Conservation (phyloP, 2,888 invertebrate genomes). For the Zhuqinia jingwanae region DNA sequence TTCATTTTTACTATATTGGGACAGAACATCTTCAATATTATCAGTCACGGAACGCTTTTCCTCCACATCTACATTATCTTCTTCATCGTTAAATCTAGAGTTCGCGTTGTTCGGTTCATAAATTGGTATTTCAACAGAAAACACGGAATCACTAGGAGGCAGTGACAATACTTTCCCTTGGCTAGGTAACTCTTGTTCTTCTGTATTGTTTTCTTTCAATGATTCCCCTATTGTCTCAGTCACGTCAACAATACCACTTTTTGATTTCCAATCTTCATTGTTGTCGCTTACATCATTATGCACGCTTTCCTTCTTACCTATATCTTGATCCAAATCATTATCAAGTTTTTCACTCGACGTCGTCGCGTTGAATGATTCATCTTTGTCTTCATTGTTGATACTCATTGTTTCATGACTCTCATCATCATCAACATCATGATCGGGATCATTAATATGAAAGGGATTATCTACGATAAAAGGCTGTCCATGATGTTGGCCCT, state of each 20-base stretch:
- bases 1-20: too few species aligned
- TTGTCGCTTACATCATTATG: conserved; percentile 40
- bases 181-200: background rate
- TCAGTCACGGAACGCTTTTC: too few species aligned
- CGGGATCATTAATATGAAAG: background rate
- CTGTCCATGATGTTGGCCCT: background rate
- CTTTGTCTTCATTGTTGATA: background rate
- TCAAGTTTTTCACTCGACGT: conserved; percentile 50
- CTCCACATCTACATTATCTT: background rate
- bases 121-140: conserved; percentile 75
- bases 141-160: conserved; percentile 70
- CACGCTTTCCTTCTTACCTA: conserved; percentile 47
- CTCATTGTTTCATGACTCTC: background rate
- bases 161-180: conserved; percentile 23
- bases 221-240: background rate
- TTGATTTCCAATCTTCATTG: conserved; percentile 47
- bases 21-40: background rate
- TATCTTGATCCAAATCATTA: conserved; percentile 29
- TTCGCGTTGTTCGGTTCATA: conserved; percentile 36
- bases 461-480: background rate
- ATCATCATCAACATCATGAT: background rate
- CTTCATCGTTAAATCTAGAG: background rate
- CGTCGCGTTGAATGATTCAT: background rate
- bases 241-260: conserved; percentile 25
- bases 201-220: background rate